These are phyloP conservation scores for Ornithoptera alexandrae DNA, from an alignment of 2,888 invertebrate genomes.

Conservation along the genomic window DNA sequence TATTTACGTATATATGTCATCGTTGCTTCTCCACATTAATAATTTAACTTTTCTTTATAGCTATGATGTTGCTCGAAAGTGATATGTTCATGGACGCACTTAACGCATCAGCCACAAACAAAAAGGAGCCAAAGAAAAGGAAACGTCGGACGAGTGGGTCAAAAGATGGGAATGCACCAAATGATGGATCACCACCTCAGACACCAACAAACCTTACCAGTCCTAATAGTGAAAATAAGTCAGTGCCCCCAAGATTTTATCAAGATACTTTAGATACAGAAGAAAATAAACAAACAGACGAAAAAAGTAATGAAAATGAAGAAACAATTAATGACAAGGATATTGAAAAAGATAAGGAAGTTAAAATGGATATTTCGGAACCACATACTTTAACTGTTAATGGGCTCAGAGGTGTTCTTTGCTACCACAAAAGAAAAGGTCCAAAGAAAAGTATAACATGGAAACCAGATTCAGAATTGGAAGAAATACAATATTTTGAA, in stretches of 20 bases:
- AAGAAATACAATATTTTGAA: slow-evolving; percentile 93
- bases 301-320: slow-evolving; percentile 53
- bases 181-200: slow-evolving; percentile 78
- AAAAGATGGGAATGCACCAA: slow-evolving; percentile 80
- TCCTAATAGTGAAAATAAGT: slow-evolving; percentile 68
- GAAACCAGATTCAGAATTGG: slow-evolving; percentile 89
- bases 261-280: slow-evolving; percentile 92
- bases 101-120: slow-evolving; percentile 86
- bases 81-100: slow-evolving; percentile 97
- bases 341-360: slow-evolving; percentile 47
- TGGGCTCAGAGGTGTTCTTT: slow-evolving; percentile 87
- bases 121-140: slow-evolving; percentile 88
- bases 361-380: slow-evolving; percentile 60
- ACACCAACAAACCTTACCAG: slow-evolving; percentile 74
- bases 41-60: slow-evolving; percentile 69
- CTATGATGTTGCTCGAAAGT: slow-evolving; percentile 90
- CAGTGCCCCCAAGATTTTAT: slow-evolving; percentile 89
- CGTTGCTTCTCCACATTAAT: neutral
- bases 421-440: slow-evolving; percentile 86
- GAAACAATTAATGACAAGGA: slow-evolving; percentile 33
- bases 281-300: slow-evolving; percentile 77
- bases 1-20: neutral
- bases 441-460: slow-evolving; percentile 90
- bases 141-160: slow-evolving; percentile 86
- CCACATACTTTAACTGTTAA: slow-evolving; percentile 73